phyloP scores from a whole-genome alignment of 2,113 vertebrate genomes.

The Carlito syrichta region DNA sequence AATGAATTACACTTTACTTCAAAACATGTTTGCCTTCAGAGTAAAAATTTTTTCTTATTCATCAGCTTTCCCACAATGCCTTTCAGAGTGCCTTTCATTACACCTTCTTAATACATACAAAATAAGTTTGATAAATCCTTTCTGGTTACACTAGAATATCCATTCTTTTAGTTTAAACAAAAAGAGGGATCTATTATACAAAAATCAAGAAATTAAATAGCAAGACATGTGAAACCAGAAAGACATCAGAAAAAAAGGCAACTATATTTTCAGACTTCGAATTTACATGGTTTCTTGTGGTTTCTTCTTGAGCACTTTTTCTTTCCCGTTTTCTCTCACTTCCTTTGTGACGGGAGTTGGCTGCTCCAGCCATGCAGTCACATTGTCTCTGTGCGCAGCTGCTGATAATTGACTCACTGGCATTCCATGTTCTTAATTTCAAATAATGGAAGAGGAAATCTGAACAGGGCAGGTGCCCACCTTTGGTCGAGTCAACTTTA shows the following conservation, averaged over 20 bases:
- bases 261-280: too few species aligned
- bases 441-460: neutral
- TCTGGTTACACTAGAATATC: neutral
- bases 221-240: neutral
- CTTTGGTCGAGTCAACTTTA: neutral
- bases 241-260: neutral
- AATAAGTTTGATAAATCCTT: neutral
- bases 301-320: neutral
- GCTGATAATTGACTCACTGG: neutral
- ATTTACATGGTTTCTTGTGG: neutral
- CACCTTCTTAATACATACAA: neutral
- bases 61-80: neutral
- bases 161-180: neutral
- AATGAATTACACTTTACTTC: neutral
- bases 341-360: neutral
- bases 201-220: neutral
- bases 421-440: neutral
- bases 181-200: neutral
- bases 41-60: neutral
- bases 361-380: neutral
- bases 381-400: neutral
- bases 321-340: neutral
- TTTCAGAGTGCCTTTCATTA: neutral
- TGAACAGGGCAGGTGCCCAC: neutral
- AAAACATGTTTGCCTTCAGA: neutral